Evolutionary conservation across 2,888 invertebrate species (phyloP).

Genomic region (Noctua janthe): DNA sequence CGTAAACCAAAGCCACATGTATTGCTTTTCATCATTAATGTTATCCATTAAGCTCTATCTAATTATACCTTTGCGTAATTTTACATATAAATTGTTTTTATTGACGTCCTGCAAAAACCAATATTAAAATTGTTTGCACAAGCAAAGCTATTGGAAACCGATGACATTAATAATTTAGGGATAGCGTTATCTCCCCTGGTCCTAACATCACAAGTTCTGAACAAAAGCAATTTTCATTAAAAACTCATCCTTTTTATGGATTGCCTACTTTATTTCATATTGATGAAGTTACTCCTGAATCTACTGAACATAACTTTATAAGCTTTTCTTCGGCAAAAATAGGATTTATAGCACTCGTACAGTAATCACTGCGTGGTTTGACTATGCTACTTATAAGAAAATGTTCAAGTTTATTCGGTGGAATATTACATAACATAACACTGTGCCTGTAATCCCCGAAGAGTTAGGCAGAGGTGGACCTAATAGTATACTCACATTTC

Average conservation of each 20-base stretch:
- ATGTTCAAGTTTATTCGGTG: constrained; percentile 27
- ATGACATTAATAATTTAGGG: constrained; percentile 49
- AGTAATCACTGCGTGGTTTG: constrained; percentile 33
- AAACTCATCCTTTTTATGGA: constrained; percentile 49
- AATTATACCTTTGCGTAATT: background rate
- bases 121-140: constrained; percentile 25
- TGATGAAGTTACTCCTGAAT: constrained; percentile 47
- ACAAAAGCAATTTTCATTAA: constrained; percentile 59
- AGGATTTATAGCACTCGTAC: constrained; percentile 38
- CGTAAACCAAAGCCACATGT: background rate
- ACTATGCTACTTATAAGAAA: constrained; percentile 31
- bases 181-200: constrained; percentile 41
- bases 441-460: no score
- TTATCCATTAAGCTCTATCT: constrained; percentile 9
- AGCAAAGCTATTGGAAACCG: constrained; percentile 31
- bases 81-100: constrained; percentile 9
- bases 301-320: constrained; percentile 39
- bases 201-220: constrained; percentile 53
- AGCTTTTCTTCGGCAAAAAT: constrained; percentile 44
- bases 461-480: no score
- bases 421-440: background rate
- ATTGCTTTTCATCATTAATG: constrained; percentile 37
- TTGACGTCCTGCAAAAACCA: constrained; percentile 3
- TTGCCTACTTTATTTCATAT: constrained; percentile 53
- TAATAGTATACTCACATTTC: no score